Base-by-base conservation (phyloP, 2,113 vertebrate species). In the Echinops telfairi region DNA sequence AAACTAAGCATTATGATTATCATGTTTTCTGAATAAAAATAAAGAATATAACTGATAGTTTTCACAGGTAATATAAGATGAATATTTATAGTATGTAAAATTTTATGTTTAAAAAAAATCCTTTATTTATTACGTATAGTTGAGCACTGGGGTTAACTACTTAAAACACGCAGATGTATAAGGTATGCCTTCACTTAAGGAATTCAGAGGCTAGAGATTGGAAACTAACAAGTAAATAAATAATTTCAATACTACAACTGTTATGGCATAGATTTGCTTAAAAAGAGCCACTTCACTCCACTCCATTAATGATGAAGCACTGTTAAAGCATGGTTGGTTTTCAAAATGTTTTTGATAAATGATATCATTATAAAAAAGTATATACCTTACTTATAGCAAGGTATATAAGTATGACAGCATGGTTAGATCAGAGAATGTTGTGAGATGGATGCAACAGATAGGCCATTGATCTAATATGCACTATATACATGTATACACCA, bases 131-230 rank as follows among this genome's bases (percentile, higher is more conserved):
- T 1, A 73, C 79, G 25, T 79, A 93, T 66, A 64, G 38, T 82
- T 93, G 11, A n/a, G 20, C 76, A 36, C 27, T 64, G 27, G 33
- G 1, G 79, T 38, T 76, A 62, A 92, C 11, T 31, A 68, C 16
- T 80, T 25, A n/a, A 94, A 90, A 94, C 10, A 53, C 15, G 76
- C 1, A 43, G 33, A 75, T 87, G n/a, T 81, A 58, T 22, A 92
- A 22, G 20, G 73, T 4, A 75, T 43, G 33, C 6, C 10, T 66
- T 71, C 36, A 82, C 12, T 64, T 47, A 84, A 84, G 20, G 15
- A 95, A 57, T 70, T 94, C 60, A 80, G 91, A 94, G 83, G 81
- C 31, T 86, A 62, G 19, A 93, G 68, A 83, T 0, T 76, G 75
- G 15, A 91, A 92, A 93, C 15, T 43, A 14, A 77, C 3, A 73